phyloP scores from a whole-genome alignment of 2,888 invertebrate species.

The Acronicta aceris region DNA sequence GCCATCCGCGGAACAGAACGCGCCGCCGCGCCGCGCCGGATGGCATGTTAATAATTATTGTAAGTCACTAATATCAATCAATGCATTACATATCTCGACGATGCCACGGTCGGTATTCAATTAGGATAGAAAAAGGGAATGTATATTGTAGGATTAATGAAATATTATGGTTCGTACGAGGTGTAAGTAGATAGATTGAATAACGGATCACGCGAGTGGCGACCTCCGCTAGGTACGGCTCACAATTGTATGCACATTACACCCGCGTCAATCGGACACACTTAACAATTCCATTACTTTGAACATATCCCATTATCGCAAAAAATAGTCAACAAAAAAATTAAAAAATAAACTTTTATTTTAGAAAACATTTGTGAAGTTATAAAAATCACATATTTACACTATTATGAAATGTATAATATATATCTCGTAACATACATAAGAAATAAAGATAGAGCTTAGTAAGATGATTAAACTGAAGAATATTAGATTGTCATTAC shows the following conservation, averaged over 20 bases:
- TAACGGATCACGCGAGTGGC: slow-evolving; percentile 36
- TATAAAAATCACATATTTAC: slow-evolving; percentile 86
- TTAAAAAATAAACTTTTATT: slow-evolving; percentile 67
- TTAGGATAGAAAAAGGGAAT: slow-evolving; percentile 63
- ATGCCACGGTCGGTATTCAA: slow-evolving; percentile 68
- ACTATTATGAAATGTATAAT: slow-evolving; percentile 86
- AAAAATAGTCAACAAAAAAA: slow-evolving; percentile 63
- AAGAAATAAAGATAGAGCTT: slow-evolving; percentile 88
- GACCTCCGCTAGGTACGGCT: slow-evolving; percentile 19
- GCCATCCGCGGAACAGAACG: slow-evolving; percentile 43
- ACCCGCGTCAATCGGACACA: slow-evolving; percentile 50
- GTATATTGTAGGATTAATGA: slow-evolving; percentile 58
- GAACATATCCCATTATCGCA: slow-evolving; percentile 72
- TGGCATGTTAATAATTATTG: slow-evolving; percentile 60
- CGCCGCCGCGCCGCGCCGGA: slow-evolving; percentile 44
- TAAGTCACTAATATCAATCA: slow-evolving; percentile 63
- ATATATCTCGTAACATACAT: slow-evolving; percentile 85
- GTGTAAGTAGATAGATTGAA: slow-evolving; percentile 43
- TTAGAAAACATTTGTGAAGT: slow-evolving; percentile 78
- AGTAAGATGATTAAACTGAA: slow-evolving; percentile 85
- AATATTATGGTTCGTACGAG: slow-evolving; percentile 47
- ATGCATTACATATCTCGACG: slow-evolving; percentile 73
- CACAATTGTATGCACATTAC: slow-evolving; percentile 38
- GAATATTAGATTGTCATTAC: slow-evolving; percentile 79
- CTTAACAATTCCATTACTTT: slow-evolving; percentile 63